Base-by-base conservation (phyloP, 2,797 vertebrate species). In the Steatocranus sp. region DNA sequence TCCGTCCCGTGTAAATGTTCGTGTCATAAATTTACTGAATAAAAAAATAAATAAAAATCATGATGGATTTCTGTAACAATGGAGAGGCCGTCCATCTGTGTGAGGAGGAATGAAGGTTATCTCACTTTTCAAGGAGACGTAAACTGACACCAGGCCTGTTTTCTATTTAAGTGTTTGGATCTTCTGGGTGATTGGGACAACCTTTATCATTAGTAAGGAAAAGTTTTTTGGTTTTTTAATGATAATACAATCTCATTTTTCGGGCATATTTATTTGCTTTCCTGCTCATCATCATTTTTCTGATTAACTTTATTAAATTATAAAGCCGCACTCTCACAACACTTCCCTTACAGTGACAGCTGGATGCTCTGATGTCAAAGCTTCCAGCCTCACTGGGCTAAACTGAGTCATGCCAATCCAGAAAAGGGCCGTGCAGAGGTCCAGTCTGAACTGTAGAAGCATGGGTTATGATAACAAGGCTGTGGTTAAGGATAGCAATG, bases 91-190 rank as follows among this genome's bases (percentile, higher is more conserved):
- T 73, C 25, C 66, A 30, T 70, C 23, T 73, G 66, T 70, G 10
- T 70, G 66, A 73, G 66, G 66, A 48, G 66, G 66, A 73, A 73
- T 73, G 66, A 73, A 73, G 66, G 66, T 73, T 48, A 73, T 73
- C 23, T 48, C 4, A 73, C 41, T 73, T 73, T 46, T 70, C 66
- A 70, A 70, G 41, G 66, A 43, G 66, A 43, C 14, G 1, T 73
- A 30, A 73, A 48, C 66, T 73, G 66, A 73, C 66, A 46, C 25
- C 66, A 70, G 38, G 41, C 66, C 23, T 43, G 9, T 25, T 68
- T 23, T 68, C 1, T 25, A 14, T 70, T 11, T 43, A 20, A 61
- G 38, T 73, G 25, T 43, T 68, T 68, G 36, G 36, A 15, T 41
- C 63, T 23, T 68, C 38, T 17, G 63, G 63, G 25, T 68, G 38